Conservation (phyloP, 1,140 invertebrate genomes). For the Trinorchestia longiramus region DNA sequence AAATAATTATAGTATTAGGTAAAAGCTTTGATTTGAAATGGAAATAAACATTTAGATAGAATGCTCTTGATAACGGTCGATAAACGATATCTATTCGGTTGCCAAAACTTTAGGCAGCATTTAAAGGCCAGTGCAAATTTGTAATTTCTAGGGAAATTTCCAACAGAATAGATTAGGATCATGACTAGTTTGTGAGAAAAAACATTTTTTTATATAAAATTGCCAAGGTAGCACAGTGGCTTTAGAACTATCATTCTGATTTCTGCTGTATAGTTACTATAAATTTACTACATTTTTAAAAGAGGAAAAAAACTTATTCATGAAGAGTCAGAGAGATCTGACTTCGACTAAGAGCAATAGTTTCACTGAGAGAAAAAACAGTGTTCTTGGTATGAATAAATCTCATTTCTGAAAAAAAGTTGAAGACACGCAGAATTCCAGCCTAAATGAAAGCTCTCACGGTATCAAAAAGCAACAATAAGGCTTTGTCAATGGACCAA, state of each 20-base stretch:
- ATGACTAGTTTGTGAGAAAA: no score
- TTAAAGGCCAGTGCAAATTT: no score
- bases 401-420: neutral
- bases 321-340: neutral
- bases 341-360: neutral
- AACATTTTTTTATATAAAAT: neutral
- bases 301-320: neutral
- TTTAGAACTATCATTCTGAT: neutral
- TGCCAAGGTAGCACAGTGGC: neutral
- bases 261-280: neutral
- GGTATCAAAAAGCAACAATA: slow-evolving; percentile 16
- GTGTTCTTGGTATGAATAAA: neutral
- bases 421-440: neutral
- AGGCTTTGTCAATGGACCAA: slow-evolving; percentile 17
- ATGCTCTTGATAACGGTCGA: no score
- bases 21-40: no score
- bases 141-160: no score
- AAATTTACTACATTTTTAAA: neutral
- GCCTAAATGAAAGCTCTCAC: neutral
- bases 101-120: no score
- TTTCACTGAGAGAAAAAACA: neutral
- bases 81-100: no score
- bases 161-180: no score
- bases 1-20: no score
- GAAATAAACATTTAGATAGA: no score